These are phyloP conservation scores for Myrmecobius fasciatus DNA, from an alignment of 2,113 vertebrate species.

Conservation along the genomic window DNA sequence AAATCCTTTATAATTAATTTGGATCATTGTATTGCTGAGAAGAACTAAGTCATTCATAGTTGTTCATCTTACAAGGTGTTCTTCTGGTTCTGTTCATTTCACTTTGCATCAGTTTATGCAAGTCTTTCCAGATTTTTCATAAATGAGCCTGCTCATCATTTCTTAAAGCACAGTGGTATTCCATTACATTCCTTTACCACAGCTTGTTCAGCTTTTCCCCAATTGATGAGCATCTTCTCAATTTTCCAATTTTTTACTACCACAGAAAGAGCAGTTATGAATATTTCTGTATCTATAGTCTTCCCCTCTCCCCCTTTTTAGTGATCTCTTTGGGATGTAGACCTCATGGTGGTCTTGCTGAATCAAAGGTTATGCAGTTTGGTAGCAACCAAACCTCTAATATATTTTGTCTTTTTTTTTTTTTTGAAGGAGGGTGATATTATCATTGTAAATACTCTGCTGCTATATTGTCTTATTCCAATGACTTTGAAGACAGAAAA, in stretches of 20 bases:
- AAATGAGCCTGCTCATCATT: background rate
- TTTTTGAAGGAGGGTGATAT: background rate
- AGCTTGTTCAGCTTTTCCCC: background rate
- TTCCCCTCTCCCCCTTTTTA: background rate
- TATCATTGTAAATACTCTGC: background rate
- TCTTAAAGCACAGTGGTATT: background rate
- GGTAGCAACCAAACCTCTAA: background rate
- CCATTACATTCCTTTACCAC: background rate
- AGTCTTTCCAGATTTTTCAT: background rate
- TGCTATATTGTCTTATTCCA: background rate
- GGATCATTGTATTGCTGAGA: background rate
- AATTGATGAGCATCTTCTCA: background rate
- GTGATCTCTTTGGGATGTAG: background rate
- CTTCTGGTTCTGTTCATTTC: background rate
- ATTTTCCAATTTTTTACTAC: background rate
- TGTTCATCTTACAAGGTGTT: background rate
- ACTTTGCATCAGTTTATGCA: background rate
- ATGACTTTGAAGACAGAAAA: background rate
- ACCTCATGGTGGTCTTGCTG: background rate
- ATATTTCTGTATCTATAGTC: background rate
- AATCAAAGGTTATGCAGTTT: background rate
- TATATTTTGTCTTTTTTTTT: background rate
- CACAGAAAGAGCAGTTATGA: background rate
- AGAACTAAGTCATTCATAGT: background rate
- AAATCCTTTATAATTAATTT: background rate